phyloP scores from a whole-genome alignment of 2,113 vertebrate species.

The Callionymus lyra region DNA sequence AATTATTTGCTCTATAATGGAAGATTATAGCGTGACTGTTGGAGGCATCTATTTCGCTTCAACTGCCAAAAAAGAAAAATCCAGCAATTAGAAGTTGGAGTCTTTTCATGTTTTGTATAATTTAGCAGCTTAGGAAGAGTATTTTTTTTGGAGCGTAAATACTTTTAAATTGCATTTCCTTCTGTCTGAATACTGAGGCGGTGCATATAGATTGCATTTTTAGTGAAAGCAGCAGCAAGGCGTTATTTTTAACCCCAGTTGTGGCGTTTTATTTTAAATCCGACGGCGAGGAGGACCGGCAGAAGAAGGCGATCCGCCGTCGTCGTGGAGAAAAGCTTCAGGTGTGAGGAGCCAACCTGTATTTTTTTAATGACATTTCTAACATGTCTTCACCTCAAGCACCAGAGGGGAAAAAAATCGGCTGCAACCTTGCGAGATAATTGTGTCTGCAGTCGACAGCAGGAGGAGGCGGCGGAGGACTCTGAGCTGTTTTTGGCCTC shows the following conservation, averaged over 20 bases:
- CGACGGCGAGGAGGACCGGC: too few relatives aligned
- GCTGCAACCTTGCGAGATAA: conserved; percentile 24
- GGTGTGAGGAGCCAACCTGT: conserved; percentile 8
- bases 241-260: conserved; percentile 4
- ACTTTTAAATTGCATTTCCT: too few relatives aligned
- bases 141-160: too few relatives aligned
- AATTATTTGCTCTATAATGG: conserved; percentile 25
- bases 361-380: conserved; percentile 16
- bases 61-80: conserved; percentile 8
- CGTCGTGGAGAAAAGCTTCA: conserved; percentile 20
- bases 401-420: conserved; percentile 19
- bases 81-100: conserved; percentile 10
- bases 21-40: conserved; percentile 24
- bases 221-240: background rate
- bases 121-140: conserved; percentile 3
- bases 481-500: conserved; percentile 35
- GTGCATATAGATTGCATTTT: conserved; percentile 3
- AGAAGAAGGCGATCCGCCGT: too few relatives aligned
- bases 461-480: conserved; percentile 4
- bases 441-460: conserved; percentile 27
- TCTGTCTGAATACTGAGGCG: background rate
- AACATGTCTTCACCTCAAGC: conserved; percentile 33
- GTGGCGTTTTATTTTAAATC: too few relatives aligned
- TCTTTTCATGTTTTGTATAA: conserved; percentile 16
- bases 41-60: conserved; percentile 8